Percentiles rank a stretch among this genome's conserved stretches.
Evolutionary conservation across 2,888 invertebrate species (phyloP).

Genomic region (Endomychus coccineus): DNA sequence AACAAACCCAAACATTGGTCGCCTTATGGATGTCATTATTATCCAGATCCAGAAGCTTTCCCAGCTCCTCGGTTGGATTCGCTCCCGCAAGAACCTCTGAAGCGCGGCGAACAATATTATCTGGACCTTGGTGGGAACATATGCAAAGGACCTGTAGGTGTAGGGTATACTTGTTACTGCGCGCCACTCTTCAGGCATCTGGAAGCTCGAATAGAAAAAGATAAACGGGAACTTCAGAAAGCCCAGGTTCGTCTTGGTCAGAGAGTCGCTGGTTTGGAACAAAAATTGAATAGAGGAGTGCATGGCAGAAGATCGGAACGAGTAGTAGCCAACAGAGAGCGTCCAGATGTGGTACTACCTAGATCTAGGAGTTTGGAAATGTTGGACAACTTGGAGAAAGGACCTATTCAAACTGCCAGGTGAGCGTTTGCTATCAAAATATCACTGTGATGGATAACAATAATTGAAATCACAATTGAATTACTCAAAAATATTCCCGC

Average conservation of each 20-base stretch:
- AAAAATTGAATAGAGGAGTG: conserved; percentile 60
- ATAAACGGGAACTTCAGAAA: conserved; percentile 70
- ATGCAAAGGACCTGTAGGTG: conserved; percentile 90
- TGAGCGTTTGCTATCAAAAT: conserved; percentile 22
- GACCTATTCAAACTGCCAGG: conserved; percentile 35
- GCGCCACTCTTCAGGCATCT: conserved; percentile 85
- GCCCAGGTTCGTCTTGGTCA: conserved; percentile 74
- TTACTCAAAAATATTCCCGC: no score
- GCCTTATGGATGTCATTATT: conserved; percentile 87
- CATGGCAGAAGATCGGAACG: conserved; percentile 53
- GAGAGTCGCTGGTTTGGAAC: conserved; percentile 71
- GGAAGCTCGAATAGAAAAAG: conserved; percentile 73
- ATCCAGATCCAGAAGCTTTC: conserved; percentile 77
- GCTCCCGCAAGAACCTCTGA: conserved; percentile 76
- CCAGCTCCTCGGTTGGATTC: conserved; percentile 80
- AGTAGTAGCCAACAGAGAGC: conserved; percentile 47
- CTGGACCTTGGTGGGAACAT: conserved; percentile 91
- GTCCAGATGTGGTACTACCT: conserved; percentile 53
- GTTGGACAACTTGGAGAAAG: conserved; percentile 45
- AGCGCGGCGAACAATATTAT: conserved; percentile 88
- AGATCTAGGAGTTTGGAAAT: conserved; percentile 67
- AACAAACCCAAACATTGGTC: conserved; percentile 57
- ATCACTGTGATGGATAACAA: no score
- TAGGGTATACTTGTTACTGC: conserved; percentile 88
- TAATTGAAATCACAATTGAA: no score